Percentiles rank a stretch among this genome's conserved stretches.
Evolutionary conservation across 2,888 invertebrate genomes (phyloP).

Genomic region (Machimus rusticus): DNA sequence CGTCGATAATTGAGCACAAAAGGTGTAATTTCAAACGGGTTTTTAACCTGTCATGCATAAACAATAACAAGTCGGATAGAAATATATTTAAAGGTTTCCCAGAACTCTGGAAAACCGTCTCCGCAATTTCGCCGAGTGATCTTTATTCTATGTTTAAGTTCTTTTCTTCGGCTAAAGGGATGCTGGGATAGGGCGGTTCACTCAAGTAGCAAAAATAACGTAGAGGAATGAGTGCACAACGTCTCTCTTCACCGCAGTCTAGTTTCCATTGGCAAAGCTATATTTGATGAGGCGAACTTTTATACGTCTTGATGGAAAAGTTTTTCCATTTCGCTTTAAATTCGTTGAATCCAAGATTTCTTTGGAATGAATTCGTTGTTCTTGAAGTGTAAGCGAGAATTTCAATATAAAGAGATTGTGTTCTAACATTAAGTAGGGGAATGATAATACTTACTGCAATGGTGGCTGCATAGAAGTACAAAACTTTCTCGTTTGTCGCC

Average conservation of each 20-base stretch:
- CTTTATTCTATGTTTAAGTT: conserved; percentile 31
- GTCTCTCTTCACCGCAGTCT: neutral
- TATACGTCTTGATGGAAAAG: conserved; percentile 41
- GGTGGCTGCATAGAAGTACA: neutral
- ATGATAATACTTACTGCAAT: conserved; percentile 9
- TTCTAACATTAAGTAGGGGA: neutral
- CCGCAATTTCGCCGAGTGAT: conserved; percentile 6
- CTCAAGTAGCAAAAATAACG: conserved; percentile 30
- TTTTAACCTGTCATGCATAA: conserved; percentile 33
- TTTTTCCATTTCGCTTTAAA: conserved; percentile 41
- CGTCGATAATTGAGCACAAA: conserved; percentile 25
- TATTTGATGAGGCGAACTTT: conserved; percentile 36
- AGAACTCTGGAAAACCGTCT: neutral
- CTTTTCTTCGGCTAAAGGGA: neutral
- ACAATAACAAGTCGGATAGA: conserved; percentile 31
- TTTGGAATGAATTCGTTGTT: conserved; percentile 1
- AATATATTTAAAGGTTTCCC: conserved; percentile 7
- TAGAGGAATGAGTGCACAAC: neutral
- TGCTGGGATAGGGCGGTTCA: neutral
- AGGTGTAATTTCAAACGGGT: conserved; percentile 20
- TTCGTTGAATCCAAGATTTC: conserved; percentile 6
- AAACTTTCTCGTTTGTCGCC: conserved; percentile 12
- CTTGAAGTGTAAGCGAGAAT: conserved; percentile 18
- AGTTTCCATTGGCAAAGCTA: neutral
- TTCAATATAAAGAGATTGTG: conserved; percentile 1